Base-by-base conservation (phyloP, 2,113 vertebrate species). In the Jacana jacana region DNA sequence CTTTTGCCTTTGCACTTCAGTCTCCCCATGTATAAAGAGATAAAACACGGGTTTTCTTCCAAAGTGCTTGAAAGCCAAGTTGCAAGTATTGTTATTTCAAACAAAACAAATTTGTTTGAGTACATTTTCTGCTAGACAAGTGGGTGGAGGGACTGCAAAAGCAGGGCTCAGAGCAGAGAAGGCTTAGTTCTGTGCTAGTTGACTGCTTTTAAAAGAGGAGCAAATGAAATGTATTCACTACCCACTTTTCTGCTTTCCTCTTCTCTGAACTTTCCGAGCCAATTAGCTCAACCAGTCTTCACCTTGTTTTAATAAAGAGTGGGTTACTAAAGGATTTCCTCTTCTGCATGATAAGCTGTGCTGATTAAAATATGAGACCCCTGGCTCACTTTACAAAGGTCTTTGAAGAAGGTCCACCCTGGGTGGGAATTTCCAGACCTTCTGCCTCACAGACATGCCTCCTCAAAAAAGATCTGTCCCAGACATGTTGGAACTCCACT, bases 261-360 rank as follows among this genome's bases (percentile, higher is more conserved):
- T 86, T 75, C 72, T 89, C 63, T 76, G 80, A 94, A 86, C 70
- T 75, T 91, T 78, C 42, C 19, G 93, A 91, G 82, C 91, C 94
- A 97, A 97, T 97, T 96, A 97, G 55, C 77, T 76, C 63, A 96
- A 86, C 23, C 64, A 72, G 51, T 76, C 79, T 86, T 92, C 79
- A 90, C 86, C 79, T 76, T 70, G 82, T 73, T 97, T 88, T 82
- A 91, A 96, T 83, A 89, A 87, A 89, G 48, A 81, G 17, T 40
- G 58, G 70, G 89, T 91, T 88, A 78, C 65, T 90, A 81, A 84
- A 92, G 78, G 58, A 86, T 92, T 92, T 94, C 77, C 52, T 94
- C 78, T 89, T 91, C 73, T 71, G 65, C 54, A 24, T n/a, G 79
- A 88, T 3, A 18, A 89, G 66, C 70, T 77, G 28, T 51, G 55